These are phyloP conservation scores for Calameuta pallipes DNA, from an alignment of 2,888 invertebrate genomes.

Conservation along the genomic window DNA sequence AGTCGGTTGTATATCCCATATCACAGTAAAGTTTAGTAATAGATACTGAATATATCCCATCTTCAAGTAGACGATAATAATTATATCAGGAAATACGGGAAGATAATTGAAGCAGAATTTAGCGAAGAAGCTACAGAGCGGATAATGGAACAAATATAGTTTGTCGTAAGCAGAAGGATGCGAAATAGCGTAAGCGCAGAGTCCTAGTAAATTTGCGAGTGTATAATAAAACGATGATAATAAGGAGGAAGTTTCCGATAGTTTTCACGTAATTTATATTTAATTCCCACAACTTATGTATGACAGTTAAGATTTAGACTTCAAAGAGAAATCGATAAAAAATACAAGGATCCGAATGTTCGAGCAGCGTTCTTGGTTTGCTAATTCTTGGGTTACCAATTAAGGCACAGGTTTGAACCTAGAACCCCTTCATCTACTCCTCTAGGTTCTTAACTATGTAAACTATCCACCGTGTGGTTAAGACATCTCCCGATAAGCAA, in stretches of 20 bases:
- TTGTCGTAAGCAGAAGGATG: not conserved
- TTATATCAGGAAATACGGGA: not conserved
- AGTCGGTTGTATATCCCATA: not conserved
- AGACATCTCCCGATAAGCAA: slow-evolving; percentile 43
- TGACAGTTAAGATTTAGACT: not conserved
- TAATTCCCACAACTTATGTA: not conserved
- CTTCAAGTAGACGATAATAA: not conserved
- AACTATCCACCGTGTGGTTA: slow-evolving; percentile 50
- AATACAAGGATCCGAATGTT: not conserved
- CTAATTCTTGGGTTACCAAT: slow-evolving; percentile 23
- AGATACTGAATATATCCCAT: not conserved
- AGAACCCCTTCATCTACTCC: slow-evolving; percentile 6
- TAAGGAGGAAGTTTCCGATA: not conserved
- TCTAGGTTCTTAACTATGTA: slow-evolving; percentile 51
- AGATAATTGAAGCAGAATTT: not conserved
- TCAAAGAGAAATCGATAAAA: not conserved
- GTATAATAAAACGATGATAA: not conserved
- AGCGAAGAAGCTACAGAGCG: not conserved
- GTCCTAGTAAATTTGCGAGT: not conserved
- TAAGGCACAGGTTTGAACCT: slow-evolving; percentile 6
- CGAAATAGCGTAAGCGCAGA: not conserved
- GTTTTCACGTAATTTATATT: not conserved
- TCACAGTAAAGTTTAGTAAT: not conserved
- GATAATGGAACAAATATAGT: not conserved
- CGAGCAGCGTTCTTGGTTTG: slow-evolving; percentile 7